Evolutionary conservation across 2,888 invertebrate genomes (phyloP), one percentile per base, ranked within the genome.

Genomic region (Teleiodes luculella): DNA sequence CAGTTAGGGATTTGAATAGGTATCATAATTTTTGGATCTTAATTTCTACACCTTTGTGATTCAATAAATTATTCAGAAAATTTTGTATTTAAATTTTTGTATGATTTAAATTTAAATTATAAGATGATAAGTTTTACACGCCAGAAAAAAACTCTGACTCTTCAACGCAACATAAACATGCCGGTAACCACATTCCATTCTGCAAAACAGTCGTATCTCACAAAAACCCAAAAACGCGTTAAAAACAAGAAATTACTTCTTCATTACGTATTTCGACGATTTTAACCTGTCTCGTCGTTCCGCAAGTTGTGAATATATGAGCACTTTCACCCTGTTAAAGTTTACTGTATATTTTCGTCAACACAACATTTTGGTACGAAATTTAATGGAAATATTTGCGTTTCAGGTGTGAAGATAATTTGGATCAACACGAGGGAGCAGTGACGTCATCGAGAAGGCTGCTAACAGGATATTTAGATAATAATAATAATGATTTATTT

Each of bases 271-370:
- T 49, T 43, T 48, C 49, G 28, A 5, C 24, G 24, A 4, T 24
- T n/a, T 24, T 24, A 6, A 24, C 3, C 48, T 30, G 41, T 39
- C 43, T 28, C 37, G 54, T 49, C 36, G 13, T 41, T 49, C 48
- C 48, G 37, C 48, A 54, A 43, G 49, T 43, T 28, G 20, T 24
- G 35, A 11, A 33, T 28, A 41, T 49, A 54, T 54, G 45, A 33
- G 36, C 35, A 20, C 54, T 54, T 54, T 54, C 53, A 53, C 53
- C 53, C 47, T 13, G 14, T 36, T 30, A n/a, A 18, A 24, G 7
- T 20, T 31, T 31, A 37, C 28, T 28, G 43, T 55, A 55, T 51
- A 55, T 51, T 51, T 55, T 55, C 24, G 54, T 55, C 52, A 54
- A 43, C 49, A 37, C 10, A 30, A 24, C 47, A 39, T 31, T 47